Base-by-base conservation (phyloP, 2,888 invertebrate species). In the Brachypalpus laphriformis region DNA sequence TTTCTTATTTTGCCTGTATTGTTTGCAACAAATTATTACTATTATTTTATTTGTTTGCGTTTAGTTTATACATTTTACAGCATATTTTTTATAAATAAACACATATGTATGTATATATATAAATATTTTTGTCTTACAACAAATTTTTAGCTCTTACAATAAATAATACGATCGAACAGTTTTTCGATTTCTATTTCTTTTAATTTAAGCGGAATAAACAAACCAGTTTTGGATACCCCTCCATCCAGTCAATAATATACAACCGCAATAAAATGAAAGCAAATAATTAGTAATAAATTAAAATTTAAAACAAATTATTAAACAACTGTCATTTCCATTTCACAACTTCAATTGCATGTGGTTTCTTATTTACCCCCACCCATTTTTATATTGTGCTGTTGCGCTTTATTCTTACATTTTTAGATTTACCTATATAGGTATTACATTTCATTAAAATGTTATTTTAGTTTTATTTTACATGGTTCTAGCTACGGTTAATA, bases 401-500 rank as follows among this genome's bases (percentile, higher is more conserved):
- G 68, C 56, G 56, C 34, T 40, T 61, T 54, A 34, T 37, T 16
- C 59, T n/a, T 11, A n/a, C 5, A 56, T 22, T 56, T 34, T 16
- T 51, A 40, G 14, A n/a, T 11, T 34, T 37, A 40, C n/a, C 20
- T 65, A 16, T 68, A 18, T 76, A 68, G 47, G 47, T 57, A 70
- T 70, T 66, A 82, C 72, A 31, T 78, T 45, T 57, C 18, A 85
- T 56, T 71, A 75, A 34, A 71, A 80, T 82, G 72, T 72, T 72
- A 31, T 49, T 68, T 68, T 49, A 22, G 28, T 68, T 77, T 78
- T 75, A 49, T 56, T 76, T 85, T 85, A 85, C 81, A 81, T 81
- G 75, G n/a, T 61, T 85, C 85, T 85, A 85, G 54, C 85, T 85
- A 85, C 75, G 54, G 45, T 71, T 71, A 85, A 76, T 76, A 57